Evolutionary conservation across 2,888 invertebrate genomes (phyloP).

Genomic region (Troilus luridus): DNA sequence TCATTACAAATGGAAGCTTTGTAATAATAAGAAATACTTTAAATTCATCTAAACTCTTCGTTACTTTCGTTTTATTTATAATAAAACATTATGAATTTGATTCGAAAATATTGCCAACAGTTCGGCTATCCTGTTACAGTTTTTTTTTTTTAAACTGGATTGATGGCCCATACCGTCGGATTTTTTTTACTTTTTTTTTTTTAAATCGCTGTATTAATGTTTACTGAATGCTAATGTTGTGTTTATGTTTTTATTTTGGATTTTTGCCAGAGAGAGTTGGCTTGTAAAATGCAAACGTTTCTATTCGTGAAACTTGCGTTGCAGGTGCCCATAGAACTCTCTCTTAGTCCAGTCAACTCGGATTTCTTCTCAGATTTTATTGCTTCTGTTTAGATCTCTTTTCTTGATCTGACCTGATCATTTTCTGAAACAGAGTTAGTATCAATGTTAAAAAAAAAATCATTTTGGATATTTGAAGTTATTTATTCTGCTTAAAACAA

Average conservation of each 20-base stretch:
- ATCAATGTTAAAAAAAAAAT: background rate
- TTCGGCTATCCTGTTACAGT: no score
- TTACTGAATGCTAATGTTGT: background rate
- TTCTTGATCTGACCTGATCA: background rate
- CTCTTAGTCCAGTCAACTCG: background rate
- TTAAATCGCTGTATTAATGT: background rate
- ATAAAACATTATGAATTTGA: no score
- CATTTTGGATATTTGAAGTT: background rate
- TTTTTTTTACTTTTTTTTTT: background rate
- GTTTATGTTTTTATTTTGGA: background rate
- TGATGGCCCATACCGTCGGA: no score
- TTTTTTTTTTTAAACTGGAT: no score
- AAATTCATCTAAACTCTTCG: no score
- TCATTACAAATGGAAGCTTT: no score
- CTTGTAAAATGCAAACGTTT: background rate
- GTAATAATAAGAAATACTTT: no score
- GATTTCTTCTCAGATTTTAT: slow-evolving; percentile 21
- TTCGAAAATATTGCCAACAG: no score
- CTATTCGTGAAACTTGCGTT: slow-evolving; percentile 1
- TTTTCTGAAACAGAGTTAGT: background rate
- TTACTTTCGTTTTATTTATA: no score
- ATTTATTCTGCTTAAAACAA: background rate
- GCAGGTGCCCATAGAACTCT: background rate
- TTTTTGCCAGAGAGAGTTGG: background rate
- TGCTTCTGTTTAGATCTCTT: background rate